phyloP scores from a whole-genome alignment of 2,888 invertebrate species.

The Heliothis peltigera region DNA sequence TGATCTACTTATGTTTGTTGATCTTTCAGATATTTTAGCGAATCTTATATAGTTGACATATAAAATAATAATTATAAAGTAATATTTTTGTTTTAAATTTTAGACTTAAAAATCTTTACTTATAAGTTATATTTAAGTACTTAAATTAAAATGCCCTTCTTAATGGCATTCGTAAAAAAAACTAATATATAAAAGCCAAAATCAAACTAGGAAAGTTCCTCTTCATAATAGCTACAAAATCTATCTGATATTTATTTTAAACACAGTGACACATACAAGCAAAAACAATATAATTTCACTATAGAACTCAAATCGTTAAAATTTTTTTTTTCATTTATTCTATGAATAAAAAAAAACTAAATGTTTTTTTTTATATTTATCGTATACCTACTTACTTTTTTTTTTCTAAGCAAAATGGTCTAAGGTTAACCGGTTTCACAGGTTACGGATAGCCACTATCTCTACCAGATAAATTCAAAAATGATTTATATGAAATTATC shows the following conservation, averaged over 20 bases:
- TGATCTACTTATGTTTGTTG: conserved; percentile 64
- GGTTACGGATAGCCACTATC: no score
- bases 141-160: conserved; percentile 34
- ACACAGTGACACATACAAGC: conserved; percentile 30
- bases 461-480: no score
- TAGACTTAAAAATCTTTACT: conserved; percentile 34
- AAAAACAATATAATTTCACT: not conserved
- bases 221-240: conserved; percentile 49
- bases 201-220: conserved; percentile 59
- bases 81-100: conserved; percentile 31
- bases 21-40: conserved; percentile 68
- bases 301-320: not conserved
- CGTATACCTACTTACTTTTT: no score
- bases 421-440: no score
- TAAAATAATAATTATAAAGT: conserved; percentile 34
- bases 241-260: conserved; percentile 51
- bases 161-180: conserved; percentile 43
- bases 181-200: conserved; percentile 42
- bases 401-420: no score
- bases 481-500: no score
- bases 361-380: no score
- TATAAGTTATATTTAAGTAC: conserved; percentile 38
- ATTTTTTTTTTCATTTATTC: no score
- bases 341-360: no score
- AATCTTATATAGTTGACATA: conserved; percentile 59